Conservation (phyloP, 1,140 invertebrate genomes). For the Lordiphosa stackelbergi region DNA sequence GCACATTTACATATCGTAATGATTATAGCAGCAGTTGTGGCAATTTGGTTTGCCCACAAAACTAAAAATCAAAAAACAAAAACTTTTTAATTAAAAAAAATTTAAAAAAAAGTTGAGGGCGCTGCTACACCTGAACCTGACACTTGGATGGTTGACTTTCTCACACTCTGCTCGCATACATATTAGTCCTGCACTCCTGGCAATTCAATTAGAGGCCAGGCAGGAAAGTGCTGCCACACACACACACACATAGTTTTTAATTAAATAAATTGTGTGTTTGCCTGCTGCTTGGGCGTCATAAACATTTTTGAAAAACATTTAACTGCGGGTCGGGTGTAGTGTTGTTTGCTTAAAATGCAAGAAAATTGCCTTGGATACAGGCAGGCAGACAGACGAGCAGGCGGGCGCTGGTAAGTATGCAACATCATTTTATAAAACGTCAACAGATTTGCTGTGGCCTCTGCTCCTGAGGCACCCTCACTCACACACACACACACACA, state of each 20-base stretch:
- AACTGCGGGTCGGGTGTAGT: conserved; percentile 27
- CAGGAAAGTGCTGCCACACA: conserved; percentile 29
- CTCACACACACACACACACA: background rate
- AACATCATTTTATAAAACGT: conserved; percentile 48
- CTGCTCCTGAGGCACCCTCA: background rate
- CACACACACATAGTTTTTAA: conserved; percentile 50
- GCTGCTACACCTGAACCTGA: conserved; percentile 34
- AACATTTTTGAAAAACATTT: conserved; percentile 70
- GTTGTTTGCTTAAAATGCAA: conserved; percentile 61
- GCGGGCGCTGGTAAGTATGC: conserved; percentile 18
- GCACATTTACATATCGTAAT: conserved; percentile 26
- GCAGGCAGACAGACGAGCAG: background rate
- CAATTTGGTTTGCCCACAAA: conserved; percentile 28
- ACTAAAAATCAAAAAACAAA: conserved; percentile 29
- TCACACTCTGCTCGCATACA: conserved; percentile 8
- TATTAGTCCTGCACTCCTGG: conserved; percentile 42
- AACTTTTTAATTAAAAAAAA: conserved; percentile 64
- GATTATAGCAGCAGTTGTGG: conserved; percentile 15
- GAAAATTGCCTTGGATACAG: conserved; percentile 56
- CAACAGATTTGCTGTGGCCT: conserved; percentile 53
- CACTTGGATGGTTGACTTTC: conserved; percentile 22
- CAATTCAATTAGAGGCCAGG: conserved; percentile 66
- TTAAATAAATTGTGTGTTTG: conserved; percentile 73
- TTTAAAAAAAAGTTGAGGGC: conserved; percentile 26
- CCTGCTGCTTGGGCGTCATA: conserved; percentile 59